These are phyloP conservation scores for Carcinoscorpius rotundicauda DNA, from an alignment of 1,140 invertebrate genomes.

Conservation along the genomic window DNA sequence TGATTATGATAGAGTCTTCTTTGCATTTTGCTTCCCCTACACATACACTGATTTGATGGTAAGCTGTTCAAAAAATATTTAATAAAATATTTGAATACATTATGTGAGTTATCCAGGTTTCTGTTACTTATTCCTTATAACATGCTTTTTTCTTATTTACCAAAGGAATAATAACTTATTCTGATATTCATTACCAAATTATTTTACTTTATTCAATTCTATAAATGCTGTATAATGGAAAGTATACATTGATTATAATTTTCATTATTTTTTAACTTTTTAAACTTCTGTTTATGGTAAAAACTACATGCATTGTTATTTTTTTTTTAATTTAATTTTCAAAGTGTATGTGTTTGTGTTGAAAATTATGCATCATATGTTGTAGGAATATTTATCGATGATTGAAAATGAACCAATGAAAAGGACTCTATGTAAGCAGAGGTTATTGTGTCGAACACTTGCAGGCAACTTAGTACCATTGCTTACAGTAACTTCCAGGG, in stretches of 20 bases:
- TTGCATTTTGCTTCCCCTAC: slow-evolving; percentile 95
- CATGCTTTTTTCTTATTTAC: background rate
- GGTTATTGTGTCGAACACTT: slow-evolving; percentile 59
- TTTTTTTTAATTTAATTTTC: slow-evolving; percentile 18
- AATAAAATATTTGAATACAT: background rate
- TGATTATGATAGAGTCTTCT: slow-evolving; percentile 77
- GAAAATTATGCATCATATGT: background rate
- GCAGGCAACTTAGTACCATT: slow-evolving; percentile 63
- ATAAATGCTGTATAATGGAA: no score
- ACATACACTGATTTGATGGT: slow-evolving; percentile 73
- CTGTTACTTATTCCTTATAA: background rate
- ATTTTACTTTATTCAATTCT: slow-evolving; percentile 7
- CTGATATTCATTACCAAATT: background rate
- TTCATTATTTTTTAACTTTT: slow-evolving; percentile 10
- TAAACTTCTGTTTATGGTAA: slow-evolving; percentile 4
- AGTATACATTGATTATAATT: background rate
- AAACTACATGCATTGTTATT: slow-evolving; percentile 16
- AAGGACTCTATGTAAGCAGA: slow-evolving; percentile 40
- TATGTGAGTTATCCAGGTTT: no score
- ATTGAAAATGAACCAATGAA: slow-evolving; percentile 31
- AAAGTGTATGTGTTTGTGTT: no score
- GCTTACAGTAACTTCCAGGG: slow-evolving; percentile 57
- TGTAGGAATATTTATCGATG: slow-evolving; percentile 52
- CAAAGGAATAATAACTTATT: slow-evolving; percentile 6
- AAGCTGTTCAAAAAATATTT: slow-evolving; percentile 1